Conservation (phyloP, 2,113 vertebrate genomes). For the Helogale parvula region DNA sequence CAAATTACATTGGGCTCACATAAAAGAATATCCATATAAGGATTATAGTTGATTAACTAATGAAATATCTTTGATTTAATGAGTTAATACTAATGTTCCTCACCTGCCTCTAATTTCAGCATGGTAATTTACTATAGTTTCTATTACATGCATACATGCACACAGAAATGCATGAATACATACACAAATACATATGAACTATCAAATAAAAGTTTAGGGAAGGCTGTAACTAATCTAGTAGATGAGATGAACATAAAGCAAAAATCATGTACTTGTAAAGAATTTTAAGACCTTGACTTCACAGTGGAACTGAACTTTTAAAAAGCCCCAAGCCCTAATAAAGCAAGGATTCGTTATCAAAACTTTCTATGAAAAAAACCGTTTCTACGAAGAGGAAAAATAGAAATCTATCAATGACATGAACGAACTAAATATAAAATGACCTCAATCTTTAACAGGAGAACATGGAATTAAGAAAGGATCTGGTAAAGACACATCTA, state of each 20-base stretch:
- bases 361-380: slow-evolving; percentile 31
- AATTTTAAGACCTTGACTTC: slow-evolving; percentile 67
- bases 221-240: slow-evolving; percentile 19
- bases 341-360: slow-evolving; percentile 53
- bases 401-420: slow-evolving; percentile 49
- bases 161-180: neutral
- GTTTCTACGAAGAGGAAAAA: slow-evolving; percentile 51
- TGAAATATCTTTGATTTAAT: slow-evolving; percentile 20
- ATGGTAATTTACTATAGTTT: neutral
- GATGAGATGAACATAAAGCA: slow-evolving; percentile 46
- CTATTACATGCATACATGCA: neutral
- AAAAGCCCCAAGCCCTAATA: slow-evolving; percentile 55
- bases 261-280: slow-evolving; percentile 45
- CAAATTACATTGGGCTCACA: neutral
- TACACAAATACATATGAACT: neutral
- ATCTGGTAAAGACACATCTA: neutral
- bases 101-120: neutral
- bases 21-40: neutral
- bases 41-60: neutral
- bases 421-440: slow-evolving; percentile 58
- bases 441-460: slow-evolving; percentile 40
- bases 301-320: slow-evolving; percentile 51
- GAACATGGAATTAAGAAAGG: neutral
- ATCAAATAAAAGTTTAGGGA: slow-evolving; percentile 30
- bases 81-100: neutral